These are phyloP conservation scores for Eremobia ochroleuca DNA, from an alignment of 2,888 invertebrate genomes.

Conservation along the genomic window DNA sequence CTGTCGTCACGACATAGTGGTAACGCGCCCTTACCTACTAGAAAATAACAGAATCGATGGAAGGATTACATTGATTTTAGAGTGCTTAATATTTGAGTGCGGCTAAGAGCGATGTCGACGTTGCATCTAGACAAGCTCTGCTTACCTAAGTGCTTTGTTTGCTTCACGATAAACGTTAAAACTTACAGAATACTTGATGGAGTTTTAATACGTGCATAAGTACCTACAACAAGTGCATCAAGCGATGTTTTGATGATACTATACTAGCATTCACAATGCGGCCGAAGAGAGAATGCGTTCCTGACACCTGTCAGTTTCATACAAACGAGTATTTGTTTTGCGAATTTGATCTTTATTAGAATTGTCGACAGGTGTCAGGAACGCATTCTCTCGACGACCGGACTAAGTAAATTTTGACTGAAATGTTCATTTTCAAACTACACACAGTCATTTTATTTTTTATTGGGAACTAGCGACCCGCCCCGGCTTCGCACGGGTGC, in stretches of 20 bases:
- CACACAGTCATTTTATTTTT: too few species aligned
- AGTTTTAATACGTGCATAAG: constrained; percentile 26
- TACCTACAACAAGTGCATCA: constrained; percentile 6
- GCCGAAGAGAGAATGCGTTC: background rate
- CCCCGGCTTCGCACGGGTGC: too few species aligned
- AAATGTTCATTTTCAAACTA: too few species aligned
- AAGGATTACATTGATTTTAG: constrained; percentile 36
- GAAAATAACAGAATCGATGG: background rate
- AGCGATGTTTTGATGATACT: background rate
- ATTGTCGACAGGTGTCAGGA: too few species aligned
- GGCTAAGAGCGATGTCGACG: constrained; percentile 23
- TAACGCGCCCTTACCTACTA: too few species aligned
- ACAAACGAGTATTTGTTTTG: too few species aligned
- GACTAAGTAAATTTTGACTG: too few species aligned
- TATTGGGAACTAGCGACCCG: too few species aligned
- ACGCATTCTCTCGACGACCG: too few species aligned
- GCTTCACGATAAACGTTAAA: constrained; percentile 34
- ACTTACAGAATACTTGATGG: constrained; percentile 48
- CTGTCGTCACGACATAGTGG: too few species aligned
- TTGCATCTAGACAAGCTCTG: constrained; percentile 28
- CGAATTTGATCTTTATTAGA: too few species aligned
- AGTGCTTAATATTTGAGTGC: constrained; percentile 48
- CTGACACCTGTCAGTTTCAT: too few species aligned
- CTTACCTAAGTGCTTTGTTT: constrained; percentile 55
- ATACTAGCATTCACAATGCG: background rate